Evolutionary conservation across 2,888 invertebrate genomes (phyloP), one percentile per base, ranked within the genome.

Genomic region (Caprella mutica): DNA sequence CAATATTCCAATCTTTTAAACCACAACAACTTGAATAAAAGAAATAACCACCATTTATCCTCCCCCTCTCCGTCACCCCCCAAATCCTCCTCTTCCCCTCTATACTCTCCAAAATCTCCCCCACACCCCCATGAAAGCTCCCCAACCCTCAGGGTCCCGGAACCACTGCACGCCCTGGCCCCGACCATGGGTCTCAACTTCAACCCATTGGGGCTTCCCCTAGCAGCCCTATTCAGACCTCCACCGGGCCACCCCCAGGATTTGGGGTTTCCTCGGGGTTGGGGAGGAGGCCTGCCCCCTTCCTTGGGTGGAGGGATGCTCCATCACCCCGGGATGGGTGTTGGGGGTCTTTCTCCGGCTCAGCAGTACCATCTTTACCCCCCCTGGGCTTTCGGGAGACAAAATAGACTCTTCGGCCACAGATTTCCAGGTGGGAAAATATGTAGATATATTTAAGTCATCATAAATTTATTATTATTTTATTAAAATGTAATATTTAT

Each of bases 321-420:
- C n/a, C n/a, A n/a, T n/a, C n/a, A n/a, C n/a, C n/a, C n/a, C n/a
- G n/a, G n/a, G n/a, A n/a, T n/a, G n/a, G n/a, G n/a, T n/a, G n/a
- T n/a, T n/a, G n/a, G n/a, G n/a, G n/a, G n/a, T n/a, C n/a, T n/a
- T n/a, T n/a, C n/a, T 8, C 54, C 56, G 5, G 57, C 63, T 14
- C 43, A 59, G 39, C 59, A 63, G 44, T 63, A 59, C 55, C 63
- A 59, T 35, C 52, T 63, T 30, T 63, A 63, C 53, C 63, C n/a
- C n/a, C n/a, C 63, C 8, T 63, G 63, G 63, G 52, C 59, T 4
- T 50, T 63, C 33, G 57, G 59, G 14, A 38, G 63, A 23, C 63
- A 63, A 48, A 50, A 51, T 9, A 42, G 63, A 19, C 52, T 63
- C 29, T 56, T 63, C 40, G 63, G 55, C 4, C 63, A 59, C 35